These are phyloP conservation scores for Thera britannica DNA, from an alignment of 2,888 invertebrate genomes.

Conservation along the genomic window DNA sequence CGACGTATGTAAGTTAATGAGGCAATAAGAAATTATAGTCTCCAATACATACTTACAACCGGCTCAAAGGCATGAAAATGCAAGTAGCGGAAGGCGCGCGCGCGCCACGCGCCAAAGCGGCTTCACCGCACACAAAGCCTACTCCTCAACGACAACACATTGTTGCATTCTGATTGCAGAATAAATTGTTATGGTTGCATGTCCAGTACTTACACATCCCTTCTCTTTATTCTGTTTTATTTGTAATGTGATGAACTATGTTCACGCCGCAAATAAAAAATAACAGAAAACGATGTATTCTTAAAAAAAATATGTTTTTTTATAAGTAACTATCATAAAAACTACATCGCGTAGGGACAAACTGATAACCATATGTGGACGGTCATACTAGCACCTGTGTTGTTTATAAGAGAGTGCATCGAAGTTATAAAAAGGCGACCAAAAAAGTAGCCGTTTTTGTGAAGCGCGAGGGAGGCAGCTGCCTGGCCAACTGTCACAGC, in stretches of 20 bases:
- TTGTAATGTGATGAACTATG: background rate
- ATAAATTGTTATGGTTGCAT: background rate
- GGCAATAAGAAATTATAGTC: constrained; percentile 14
- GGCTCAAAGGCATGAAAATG: constrained; percentile 47
- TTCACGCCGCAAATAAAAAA: background rate
- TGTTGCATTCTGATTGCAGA: constrained; percentile 10
- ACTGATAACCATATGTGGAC: constrained; percentile 81
- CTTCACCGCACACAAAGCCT: constrained; percentile 26
- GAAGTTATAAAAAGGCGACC: constrained; percentile 76
- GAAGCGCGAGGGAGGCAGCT: constrained; percentile 80
- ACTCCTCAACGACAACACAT: constrained; percentile 14
- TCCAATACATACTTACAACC: constrained; percentile 9
- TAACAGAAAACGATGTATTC: background rate
- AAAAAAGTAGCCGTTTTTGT: constrained; percentile 83
- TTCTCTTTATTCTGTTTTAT: background rate
- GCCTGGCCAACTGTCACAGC: constrained; percentile 80
- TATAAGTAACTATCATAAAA: constrained; percentile 59
- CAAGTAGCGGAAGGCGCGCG: constrained; percentile 50
- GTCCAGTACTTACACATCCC: background rate
- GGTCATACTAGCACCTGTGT: constrained; percentile 83
- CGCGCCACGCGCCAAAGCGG: constrained; percentile 53
- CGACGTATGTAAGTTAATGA: constrained; percentile 9
- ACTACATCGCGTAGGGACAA: constrained; percentile 64
- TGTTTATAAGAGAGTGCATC: constrained; percentile 82
- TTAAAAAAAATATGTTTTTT: background rate